Evolutionary conservation across 1,140 invertebrate species (phyloP).

Genomic region (Anadara kagoshimensis): DNA sequence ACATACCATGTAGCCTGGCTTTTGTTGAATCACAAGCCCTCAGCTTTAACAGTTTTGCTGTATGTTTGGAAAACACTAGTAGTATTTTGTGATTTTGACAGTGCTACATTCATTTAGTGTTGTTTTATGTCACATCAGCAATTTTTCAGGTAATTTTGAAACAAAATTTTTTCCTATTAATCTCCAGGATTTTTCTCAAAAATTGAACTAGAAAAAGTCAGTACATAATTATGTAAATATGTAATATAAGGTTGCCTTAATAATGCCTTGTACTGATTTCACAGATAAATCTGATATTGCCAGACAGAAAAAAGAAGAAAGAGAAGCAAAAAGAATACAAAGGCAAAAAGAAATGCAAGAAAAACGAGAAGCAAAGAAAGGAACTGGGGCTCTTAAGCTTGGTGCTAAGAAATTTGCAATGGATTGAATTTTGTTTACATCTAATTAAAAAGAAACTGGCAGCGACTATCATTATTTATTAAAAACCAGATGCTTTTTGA

Average conservation of each 20-base stretch:
- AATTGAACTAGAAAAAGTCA: background rate
- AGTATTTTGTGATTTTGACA: too few species aligned
- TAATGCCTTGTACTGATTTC: background rate
- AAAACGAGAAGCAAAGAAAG: constrained; percentile 79
- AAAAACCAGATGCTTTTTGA: too few species aligned
- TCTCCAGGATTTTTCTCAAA: background rate
- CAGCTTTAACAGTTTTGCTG: too few species aligned
- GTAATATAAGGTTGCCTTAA: background rate
- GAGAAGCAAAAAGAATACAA: constrained; percentile 89
- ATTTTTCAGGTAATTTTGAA: background rate
- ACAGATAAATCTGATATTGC: constrained; percentile 52
- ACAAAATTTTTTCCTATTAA: background rate
- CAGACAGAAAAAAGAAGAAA: constrained; percentile 79
- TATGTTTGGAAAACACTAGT: too few species aligned
- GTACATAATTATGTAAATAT: background rate
- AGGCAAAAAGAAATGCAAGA: constrained; percentile 90
- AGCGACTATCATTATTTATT: too few species aligned
- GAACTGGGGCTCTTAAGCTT: constrained; percentile 84
- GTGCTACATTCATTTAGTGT: too few species aligned
- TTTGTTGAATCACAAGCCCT: too few species aligned
- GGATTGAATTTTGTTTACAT: constrained; percentile 26
- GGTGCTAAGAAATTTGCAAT: constrained; percentile 81
- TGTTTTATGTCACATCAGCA: background rate
- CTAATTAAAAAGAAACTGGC: too few species aligned
- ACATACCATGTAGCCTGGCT: too few species aligned